phyloP scores from a whole-genome alignment of 2,797 vertebrate genomes.

The Oceanodroma leucorhoa region DNA sequence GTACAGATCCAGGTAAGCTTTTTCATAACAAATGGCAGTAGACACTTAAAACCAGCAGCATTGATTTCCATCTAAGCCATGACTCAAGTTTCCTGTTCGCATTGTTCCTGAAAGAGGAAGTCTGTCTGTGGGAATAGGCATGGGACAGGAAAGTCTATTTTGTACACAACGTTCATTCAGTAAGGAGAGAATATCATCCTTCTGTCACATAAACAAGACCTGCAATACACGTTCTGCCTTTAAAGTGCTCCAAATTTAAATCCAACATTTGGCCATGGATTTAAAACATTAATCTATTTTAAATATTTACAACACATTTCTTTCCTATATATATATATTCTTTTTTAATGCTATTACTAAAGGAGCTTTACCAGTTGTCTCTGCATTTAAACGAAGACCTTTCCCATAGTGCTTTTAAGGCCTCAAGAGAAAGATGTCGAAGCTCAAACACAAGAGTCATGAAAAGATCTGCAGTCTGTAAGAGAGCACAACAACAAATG shows the following conservation, averaged over 20 bases:
- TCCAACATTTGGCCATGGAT: not conserved
- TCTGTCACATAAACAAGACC: not conserved
- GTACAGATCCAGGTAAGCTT: not conserved
- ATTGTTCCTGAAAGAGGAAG: not conserved
- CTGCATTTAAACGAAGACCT: conserved; percentile 82
- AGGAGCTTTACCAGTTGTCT: conserved; percentile 80
- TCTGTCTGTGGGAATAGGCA: not conserved
- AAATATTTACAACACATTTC: not conserved
- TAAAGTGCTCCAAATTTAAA: not conserved
- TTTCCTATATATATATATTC: not conserved
- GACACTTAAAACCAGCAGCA: not conserved
- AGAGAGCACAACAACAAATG: not conserved
- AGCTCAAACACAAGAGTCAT: conserved; percentile 81
- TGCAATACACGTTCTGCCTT: not conserved
- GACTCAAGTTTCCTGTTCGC: not conserved
- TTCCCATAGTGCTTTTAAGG: conserved; percentile 79
- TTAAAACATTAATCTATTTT: not conserved
- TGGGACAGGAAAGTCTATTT: not conserved
- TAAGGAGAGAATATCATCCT: not conserved
- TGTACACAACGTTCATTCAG: not conserved
- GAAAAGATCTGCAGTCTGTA: conserved; percentile 79
- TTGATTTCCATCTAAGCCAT: not conserved
- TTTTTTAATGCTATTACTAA: not conserved
- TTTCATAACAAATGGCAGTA: not conserved
- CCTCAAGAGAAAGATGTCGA: conserved; percentile 71